A percentile compares a stretch with the other conserved stretches of the same genome.
These are phyloP conservation scores for Malacoraja senta DNA, from an alignment of 2,797 vertebrate genomes.

Conservation along the genomic window DNA sequence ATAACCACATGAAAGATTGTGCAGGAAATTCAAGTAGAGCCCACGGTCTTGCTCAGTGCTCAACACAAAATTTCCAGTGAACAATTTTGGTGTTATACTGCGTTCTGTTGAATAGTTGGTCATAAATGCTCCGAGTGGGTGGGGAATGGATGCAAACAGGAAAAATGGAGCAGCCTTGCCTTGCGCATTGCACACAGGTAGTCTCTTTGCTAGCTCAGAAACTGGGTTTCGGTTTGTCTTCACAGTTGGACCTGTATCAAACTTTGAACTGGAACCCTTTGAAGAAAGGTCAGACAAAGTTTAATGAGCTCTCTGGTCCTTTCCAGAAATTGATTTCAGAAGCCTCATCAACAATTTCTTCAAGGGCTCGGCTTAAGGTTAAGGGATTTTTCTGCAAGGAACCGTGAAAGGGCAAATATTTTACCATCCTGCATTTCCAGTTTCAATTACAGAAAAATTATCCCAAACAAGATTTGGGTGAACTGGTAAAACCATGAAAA, in stretches of 20 bases:
- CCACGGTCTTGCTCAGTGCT: background rate
- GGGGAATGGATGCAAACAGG: background rate
- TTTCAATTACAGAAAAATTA: background rate
- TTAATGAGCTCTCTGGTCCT: too few species aligned
- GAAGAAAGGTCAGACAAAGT: background rate
- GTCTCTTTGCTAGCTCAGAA: background rate
- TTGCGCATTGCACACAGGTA: background rate
- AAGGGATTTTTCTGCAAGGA: background rate
- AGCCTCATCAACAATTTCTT: too few species aligned
- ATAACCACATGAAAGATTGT: constrained; percentile 14
- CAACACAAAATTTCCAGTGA: background rate
- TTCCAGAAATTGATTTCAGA: too few species aligned
- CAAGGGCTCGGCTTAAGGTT: too few species aligned
- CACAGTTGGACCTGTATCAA: background rate
- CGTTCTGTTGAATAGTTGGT: background rate
- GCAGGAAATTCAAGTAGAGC: background rate
- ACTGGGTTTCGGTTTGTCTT: background rate
- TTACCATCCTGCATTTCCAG: background rate
- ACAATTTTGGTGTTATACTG: too few species aligned
- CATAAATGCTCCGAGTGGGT: background rate
- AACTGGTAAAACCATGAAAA: background rate
- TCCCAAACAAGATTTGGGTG: background rate
- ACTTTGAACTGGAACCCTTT: background rate
- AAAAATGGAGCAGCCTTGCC: background rate
- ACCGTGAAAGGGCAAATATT: too few species aligned